These are phyloP conservation scores for fruit fly (Drosophila melanogaster) DNA, from an alignment of 1,140 invertebrate genomes.

Conservation along the genomic window DNA sequence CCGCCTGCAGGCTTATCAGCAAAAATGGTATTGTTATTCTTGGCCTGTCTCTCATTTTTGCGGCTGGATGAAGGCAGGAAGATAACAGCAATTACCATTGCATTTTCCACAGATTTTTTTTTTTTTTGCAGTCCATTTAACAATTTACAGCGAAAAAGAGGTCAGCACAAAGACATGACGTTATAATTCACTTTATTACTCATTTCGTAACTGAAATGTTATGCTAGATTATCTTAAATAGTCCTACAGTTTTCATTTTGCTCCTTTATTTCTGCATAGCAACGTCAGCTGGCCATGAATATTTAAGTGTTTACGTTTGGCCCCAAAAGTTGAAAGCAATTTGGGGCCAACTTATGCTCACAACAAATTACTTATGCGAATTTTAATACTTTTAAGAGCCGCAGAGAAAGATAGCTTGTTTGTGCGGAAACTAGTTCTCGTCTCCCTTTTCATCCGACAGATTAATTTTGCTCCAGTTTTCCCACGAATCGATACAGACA, in stretches of 20 bases:
- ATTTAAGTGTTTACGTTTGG: slow-evolving; percentile 23
- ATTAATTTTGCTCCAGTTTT: slow-evolving; percentile 29
- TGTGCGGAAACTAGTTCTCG: slow-evolving; percentile 22
- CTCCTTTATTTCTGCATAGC: slow-evolving; percentile 1
- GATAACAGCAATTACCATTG: slow-evolving; percentile 38
- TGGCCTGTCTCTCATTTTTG: slow-evolving; percentile 26
- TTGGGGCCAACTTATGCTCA: not conserved
- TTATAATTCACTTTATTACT: not conserved
- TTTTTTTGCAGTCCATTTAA: not conserved
- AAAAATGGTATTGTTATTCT: slow-evolving; percentile 28
- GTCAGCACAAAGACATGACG: not conserved
- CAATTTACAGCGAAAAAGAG: slow-evolving; percentile 9
- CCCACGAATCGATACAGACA: slow-evolving; percentile 28
- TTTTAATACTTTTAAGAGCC: slow-evolving; percentile 9
- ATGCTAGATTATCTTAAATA: not conserved
- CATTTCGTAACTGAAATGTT: not conserved
- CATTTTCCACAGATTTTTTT: slow-evolving; percentile 17
- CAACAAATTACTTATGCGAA: slow-evolving; percentile 29
- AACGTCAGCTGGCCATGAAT: slow-evolving; percentile 16
- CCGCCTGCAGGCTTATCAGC: slow-evolving; percentile 29
- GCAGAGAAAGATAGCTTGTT: not conserved
- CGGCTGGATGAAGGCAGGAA: slow-evolving; percentile 21
- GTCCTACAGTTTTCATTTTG: not conserved
- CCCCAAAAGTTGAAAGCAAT: not conserved
- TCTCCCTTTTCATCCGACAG: slow-evolving; percentile 9